Evolutionary conservation across 1,140 invertebrate genomes (phyloP), one percentile per base, ranked within the genome.

Genomic region (Anagrus nilaparvatae): DNA sequence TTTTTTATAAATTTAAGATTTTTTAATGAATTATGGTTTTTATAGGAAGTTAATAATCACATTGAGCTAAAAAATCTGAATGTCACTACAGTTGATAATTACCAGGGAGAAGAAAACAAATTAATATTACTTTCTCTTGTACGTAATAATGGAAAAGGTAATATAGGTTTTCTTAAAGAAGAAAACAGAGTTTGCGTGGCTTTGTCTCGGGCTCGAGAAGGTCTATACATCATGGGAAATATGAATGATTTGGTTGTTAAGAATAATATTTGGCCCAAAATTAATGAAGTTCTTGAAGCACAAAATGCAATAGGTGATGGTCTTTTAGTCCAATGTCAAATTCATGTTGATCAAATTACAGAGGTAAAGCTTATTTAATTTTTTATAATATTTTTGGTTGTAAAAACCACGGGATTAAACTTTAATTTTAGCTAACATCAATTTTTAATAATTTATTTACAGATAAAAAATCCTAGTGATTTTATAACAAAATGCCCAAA

Each of bases 101-200:
- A 76, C 55, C 86, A 90, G 71, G 87, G 88, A 2, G 81, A 90
- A 60, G 88, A 93, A 62, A 83, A 78, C 27, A 78, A 87, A 48
- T 87, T 93, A 20, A 81, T 92, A 41, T 55, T 93, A 3, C 55
- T 92, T 8, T 91, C 88, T 0, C 63, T 92, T 3, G 87, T 93
- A 1, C 67, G 88, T 43, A 88, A 79, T 57, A 83, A 84, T 53
- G 45, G 59, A 6, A 63, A 77, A 5, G 70, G 70, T n/a, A 74
- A 71, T 20, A 78, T 89, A 53, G 88, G 88, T 4, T 93, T 90
- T 65, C 60, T 91, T 5, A 73, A 71, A 17, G 76, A 70, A 30
- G 69, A 77, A 35, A 92, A 91, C 65, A 67, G 88, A 40, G 73
- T 91, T 27, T 40, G 38, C 29, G 38, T 40, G 3, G 38, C 87